phyloP scores from a whole-genome alignment of 2,797 vertebrate species.

The Pangasius macronema region DNA sequence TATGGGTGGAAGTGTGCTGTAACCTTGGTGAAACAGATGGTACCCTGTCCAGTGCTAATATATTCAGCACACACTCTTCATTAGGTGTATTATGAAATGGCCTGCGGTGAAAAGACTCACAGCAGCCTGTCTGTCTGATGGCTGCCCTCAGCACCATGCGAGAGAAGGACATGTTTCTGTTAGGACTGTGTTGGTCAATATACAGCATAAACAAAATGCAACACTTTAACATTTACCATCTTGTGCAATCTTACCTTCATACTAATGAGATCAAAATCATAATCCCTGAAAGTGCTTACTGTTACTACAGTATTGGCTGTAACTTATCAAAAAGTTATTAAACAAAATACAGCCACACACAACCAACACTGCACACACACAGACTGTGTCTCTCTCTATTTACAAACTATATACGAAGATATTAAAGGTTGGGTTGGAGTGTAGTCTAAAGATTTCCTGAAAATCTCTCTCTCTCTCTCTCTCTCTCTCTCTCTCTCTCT shows the following conservation, averaged over 20 bases:
- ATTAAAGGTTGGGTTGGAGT: no score
- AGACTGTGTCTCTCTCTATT: no score
- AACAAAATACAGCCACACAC: conserved; percentile 16
- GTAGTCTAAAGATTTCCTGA: no score
- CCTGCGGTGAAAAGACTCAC: conserved; percentile 73
- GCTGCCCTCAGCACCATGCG: neutral
- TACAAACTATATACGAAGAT: no score
- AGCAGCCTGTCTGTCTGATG: conserved; percentile 64
- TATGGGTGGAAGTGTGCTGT: conserved; percentile 77
- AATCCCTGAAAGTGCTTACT: conserved; percentile 3
- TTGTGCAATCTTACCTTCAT: neutral
- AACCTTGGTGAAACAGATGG: conserved; percentile 83
- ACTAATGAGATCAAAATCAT: neutral
- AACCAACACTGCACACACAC: conserved; percentile 3
- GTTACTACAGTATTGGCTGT: neutral
- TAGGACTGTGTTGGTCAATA: neutral
- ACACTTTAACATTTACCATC: conserved; percentile 1
- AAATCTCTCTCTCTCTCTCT: conserved; percentile 58
- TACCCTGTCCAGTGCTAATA: conserved; percentile 80
- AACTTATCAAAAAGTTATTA: conserved; percentile 29
- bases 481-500: conserved; percentile 55
- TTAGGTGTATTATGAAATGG: conserved; percentile 81
- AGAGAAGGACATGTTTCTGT: conserved; percentile 13
- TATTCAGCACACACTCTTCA: conserved; percentile 78
- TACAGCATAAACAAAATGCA: neutral